Evolutionary conservation across 2,888 invertebrate genomes (phyloP).

Genomic region (Actias luna): DNA sequence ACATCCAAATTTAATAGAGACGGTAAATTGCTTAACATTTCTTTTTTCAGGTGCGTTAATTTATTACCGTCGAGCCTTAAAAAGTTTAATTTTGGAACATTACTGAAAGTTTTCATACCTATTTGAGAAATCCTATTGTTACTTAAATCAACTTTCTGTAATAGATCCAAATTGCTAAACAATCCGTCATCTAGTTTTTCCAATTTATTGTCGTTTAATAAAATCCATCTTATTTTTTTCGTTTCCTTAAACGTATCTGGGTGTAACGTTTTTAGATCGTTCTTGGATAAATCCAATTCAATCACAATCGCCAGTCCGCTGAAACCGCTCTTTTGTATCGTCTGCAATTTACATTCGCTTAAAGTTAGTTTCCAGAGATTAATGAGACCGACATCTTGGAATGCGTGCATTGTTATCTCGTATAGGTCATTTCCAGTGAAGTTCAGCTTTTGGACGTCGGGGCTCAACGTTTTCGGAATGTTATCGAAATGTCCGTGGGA

Average conservation of each 20-base stretch:
- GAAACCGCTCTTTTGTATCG: constrained; percentile 89
- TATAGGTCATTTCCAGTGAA: constrained; percentile 86
- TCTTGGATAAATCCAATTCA: constrained; percentile 91
- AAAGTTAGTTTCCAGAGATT: constrained; percentile 92
- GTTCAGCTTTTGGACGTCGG: constrained; percentile 87
- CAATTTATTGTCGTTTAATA: constrained; percentile 88
- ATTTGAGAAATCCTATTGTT: constrained; percentile 88
- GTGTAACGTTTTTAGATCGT: constrained; percentile 84
- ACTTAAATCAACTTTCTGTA: constrained; percentile 89
- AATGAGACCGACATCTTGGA: constrained; percentile 85
- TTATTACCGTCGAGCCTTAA: constrained; percentile 88
- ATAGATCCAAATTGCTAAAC: constrained; percentile 87
- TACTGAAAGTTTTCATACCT: constrained; percentile 86
- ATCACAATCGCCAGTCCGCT: constrained; percentile 89
- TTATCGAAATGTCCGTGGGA: constrained; percentile 83
- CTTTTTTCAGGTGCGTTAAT: constrained; percentile 84
- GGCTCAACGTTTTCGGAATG: constrained; percentile 88
- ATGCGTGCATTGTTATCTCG: constrained; percentile 85
- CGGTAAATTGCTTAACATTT: constrained; percentile 84
- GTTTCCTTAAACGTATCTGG: constrained; percentile 87
- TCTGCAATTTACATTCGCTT: constrained; percentile 87
- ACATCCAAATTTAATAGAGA: constrained; percentile 88
- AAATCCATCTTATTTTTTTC: constrained; percentile 85
- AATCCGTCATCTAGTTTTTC: constrained; percentile 87
- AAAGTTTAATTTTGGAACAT: constrained; percentile 85